Conservation (phyloP, 2,888 invertebrate genomes). For the Apodemia mormo region DNA sequence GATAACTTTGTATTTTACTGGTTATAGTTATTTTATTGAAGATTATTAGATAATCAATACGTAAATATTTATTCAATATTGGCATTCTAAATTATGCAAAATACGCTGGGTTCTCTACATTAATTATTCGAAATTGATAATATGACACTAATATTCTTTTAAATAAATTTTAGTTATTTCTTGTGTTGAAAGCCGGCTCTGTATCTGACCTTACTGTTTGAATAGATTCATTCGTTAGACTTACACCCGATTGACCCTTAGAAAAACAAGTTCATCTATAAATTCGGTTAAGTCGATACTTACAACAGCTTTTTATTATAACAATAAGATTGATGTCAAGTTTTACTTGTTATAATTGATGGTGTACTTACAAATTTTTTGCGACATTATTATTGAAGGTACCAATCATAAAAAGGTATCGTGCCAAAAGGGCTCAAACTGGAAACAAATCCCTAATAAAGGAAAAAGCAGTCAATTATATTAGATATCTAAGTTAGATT, state of each 20-base stretch:
- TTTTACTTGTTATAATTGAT: constrained; percentile 9
- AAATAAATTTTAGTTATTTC: background rate
- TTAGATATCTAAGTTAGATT: too few relatives aligned
- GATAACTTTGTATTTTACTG: too few relatives aligned
- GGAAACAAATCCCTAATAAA: constrained; percentile 27
- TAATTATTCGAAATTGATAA: background rate
- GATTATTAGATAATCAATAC: too few relatives aligned
- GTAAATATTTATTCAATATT: too few relatives aligned
- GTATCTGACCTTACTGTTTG: constrained; percentile 33
- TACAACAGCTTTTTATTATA: constrained; percentile 22
- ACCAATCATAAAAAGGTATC: background rate
- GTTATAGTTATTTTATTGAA: too few relatives aligned
- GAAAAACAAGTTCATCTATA: constrained; percentile 28
- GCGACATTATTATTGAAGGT: too few relatives aligned
- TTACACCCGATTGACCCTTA: constrained; percentile 37
- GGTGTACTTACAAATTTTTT: background rate
- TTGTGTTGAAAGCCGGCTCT: background rate
- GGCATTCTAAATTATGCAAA: too few relatives aligned
- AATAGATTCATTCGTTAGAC: constrained; percentile 32
- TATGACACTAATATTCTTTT: background rate
- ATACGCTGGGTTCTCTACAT: background rate
- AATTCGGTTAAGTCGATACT: constrained; percentile 59
- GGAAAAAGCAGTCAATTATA: too few relatives aligned
- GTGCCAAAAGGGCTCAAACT: background rate
- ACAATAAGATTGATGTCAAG: constrained; percentile 12